phyloP scores from a whole-genome alignment of 2,888 invertebrate species.

The Imbricaverruca yamaguchii region DNA sequence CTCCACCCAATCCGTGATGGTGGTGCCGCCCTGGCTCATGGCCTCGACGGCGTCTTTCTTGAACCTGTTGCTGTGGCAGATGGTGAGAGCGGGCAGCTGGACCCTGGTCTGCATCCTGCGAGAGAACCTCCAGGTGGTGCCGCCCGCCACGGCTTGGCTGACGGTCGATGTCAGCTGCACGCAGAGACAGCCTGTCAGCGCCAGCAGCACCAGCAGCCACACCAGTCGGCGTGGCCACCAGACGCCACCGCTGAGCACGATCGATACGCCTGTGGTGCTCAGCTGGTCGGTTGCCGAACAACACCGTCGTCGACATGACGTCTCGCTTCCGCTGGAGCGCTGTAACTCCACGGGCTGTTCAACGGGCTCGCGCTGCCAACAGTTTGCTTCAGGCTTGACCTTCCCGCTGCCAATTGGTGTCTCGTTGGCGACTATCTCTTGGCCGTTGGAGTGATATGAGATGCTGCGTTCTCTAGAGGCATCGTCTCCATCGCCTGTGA shows the following conservation, averaged over 20 bases:
- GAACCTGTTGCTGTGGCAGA: background rate
- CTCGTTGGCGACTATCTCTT: too few relatives aligned
- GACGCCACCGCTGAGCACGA: background rate
- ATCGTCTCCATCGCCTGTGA: too few relatives aligned
- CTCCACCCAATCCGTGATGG: background rate
- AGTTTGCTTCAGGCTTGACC: too few relatives aligned
- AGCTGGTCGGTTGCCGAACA: background rate
- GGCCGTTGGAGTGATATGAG: too few relatives aligned
- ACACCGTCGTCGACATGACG: too few relatives aligned
- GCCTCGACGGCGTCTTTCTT: background rate
- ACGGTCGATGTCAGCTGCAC: background rate
- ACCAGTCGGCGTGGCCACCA: background rate
- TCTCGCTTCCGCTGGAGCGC: too few relatives aligned
- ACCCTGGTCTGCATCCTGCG: background rate
- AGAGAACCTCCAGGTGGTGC: background rate
- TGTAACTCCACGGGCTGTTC: too few relatives aligned
- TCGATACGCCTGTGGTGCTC: background rate
- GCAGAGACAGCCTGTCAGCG: background rate
- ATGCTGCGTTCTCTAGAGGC: too few relatives aligned
- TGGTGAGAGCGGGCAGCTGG: background rate
- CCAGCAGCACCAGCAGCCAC: conserved; percentile 9
- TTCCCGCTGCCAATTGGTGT: too few relatives aligned
- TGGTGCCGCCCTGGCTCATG: background rate
- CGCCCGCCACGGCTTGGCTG: background rate
- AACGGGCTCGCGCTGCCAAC: too few relatives aligned